phyloP scores from a whole-genome alignment of 2,113 vertebrate species.

The Chamaea fasciata region DNA sequence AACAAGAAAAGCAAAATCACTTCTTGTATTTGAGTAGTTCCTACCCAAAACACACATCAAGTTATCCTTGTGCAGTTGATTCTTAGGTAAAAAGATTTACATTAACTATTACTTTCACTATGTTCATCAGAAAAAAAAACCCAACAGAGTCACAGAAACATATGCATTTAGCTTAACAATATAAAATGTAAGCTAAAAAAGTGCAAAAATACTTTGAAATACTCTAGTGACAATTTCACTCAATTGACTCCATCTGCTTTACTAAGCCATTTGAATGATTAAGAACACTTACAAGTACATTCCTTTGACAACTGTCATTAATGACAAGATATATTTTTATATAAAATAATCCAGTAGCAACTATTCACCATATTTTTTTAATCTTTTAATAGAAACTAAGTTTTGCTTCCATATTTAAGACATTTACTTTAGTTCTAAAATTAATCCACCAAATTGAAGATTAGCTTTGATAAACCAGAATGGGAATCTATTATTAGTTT shows the following conservation, averaged over 20 bases:
- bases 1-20: constrained; percentile 9
- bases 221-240: neutral
- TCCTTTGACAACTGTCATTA: neutral
- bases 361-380: neutral
- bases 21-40: neutral
- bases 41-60: neutral
- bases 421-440: neutral
- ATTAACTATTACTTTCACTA: neutral
- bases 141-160: neutral
- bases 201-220: neutral
- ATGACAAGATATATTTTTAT: neutral
- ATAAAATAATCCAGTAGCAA: neutral
- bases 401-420: neutral
- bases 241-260: neutral
- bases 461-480: neutral
- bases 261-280: neutral
- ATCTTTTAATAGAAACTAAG: neutral
- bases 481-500: neutral
- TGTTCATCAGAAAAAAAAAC: neutral
- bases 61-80: neutral
- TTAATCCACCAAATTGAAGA: neutral
- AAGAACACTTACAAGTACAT: neutral
- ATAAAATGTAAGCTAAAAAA: neutral
- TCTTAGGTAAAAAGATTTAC: neutral
- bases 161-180: neutral